These are phyloP conservation scores for Tonatia bakeri DNA, from an alignment of 2,113 vertebrate genomes.

Conservation along the genomic window DNA sequence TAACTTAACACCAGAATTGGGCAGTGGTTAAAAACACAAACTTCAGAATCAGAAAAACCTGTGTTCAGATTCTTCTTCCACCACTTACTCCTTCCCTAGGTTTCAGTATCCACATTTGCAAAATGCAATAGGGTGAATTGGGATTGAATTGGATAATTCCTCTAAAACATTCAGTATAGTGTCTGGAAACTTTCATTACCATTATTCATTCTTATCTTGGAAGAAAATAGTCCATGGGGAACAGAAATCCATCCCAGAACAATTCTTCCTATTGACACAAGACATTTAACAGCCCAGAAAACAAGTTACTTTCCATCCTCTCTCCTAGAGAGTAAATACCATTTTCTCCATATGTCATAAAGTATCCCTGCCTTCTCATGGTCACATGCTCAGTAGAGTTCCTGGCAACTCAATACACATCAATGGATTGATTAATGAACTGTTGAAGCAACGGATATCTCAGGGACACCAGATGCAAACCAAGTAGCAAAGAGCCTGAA, in stretches of 20 bases:
- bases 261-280: background rate
- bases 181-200: slow-evolving; percentile 39
- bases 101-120: background rate
- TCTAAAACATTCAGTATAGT: slow-evolving; percentile 19
- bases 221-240: slow-evolving; percentile 27
- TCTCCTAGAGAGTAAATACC: background rate
- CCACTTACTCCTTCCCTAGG: background rate
- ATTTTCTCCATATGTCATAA: background rate
- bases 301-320: background rate
- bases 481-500: background rate
- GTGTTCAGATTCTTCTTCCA: background rate
- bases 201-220: slow-evolving; percentile 51
- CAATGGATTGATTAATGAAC: background rate
- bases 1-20: background rate
- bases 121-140: background rate
- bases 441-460: background rate
- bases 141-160: slow-evolving; percentile 25
- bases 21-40: background rate
- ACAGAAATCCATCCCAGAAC: slow-evolving; percentile 39
- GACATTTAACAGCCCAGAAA: slow-evolving; percentile 34
- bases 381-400: background rate
- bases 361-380: slow-evolving; percentile 3
- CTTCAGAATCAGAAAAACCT: background rate
- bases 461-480: background rate
- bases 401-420: background rate